These are phyloP conservation scores for Semotilus atromaculatus DNA, from an alignment of 2,797 vertebrate species.

Conservation along the genomic window DNA sequence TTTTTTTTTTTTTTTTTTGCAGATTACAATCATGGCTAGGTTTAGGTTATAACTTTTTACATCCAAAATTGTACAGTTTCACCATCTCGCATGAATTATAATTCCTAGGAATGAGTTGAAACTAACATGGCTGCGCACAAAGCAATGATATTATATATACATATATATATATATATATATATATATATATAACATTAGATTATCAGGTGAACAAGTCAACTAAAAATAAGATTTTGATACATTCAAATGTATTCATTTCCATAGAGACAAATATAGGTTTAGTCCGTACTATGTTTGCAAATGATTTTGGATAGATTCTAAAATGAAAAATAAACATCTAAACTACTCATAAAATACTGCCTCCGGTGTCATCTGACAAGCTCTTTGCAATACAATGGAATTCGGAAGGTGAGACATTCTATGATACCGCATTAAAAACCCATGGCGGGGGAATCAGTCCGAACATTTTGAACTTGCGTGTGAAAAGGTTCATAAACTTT, in stretches of 20 bases:
- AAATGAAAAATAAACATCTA: background rate
- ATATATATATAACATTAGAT: background rate
- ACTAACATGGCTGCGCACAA: background rate
- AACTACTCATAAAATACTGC: background rate
- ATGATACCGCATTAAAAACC: background rate
- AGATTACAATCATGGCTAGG: background rate
- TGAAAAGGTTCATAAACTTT: constrained; percentile 66
- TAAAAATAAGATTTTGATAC: background rate
- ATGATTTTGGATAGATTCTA: background rate
- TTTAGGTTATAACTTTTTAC: background rate
- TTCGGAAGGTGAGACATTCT: constrained; percentile 6
- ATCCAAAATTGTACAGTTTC: background rate
- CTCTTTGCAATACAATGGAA: background rate
- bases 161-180: background rate
- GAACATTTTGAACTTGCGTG: constrained; percentile 4
- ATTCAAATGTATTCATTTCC: background rate
- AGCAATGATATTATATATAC: too few species aligned
- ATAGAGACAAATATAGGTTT: background rate
- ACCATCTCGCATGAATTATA: background rate
- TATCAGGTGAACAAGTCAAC: background rate
- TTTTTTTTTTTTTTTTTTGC: too few species aligned
- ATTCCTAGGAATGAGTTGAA: background rate
- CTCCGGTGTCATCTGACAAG: background rate
- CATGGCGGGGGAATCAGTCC: background rate
- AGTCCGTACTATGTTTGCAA: background rate